These are phyloP conservation scores for Catharus minimus DNA, from an alignment of 2,113 vertebrate genomes.

Conservation along the genomic window DNA sequence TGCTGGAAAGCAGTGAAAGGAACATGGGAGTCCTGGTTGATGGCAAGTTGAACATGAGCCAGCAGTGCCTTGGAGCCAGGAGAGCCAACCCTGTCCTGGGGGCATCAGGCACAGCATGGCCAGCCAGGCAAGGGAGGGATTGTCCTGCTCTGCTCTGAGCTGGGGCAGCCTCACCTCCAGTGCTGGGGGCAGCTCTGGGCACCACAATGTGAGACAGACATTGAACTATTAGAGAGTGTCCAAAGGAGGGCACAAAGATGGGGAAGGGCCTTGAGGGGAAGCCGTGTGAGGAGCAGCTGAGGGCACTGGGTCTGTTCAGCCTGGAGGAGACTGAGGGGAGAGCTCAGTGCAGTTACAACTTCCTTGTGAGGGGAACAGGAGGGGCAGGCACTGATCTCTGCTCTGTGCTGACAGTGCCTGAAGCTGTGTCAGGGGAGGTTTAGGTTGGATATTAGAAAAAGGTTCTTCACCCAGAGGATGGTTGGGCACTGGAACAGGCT, in stretches of 20 bases:
- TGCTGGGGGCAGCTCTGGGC: too few relatives aligned
- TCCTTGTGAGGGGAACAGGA: accelerated
- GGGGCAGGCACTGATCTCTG: background rate
- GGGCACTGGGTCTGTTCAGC: background rate
- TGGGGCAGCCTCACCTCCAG: background rate
- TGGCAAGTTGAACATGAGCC: background rate
- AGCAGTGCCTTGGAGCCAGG: background rate
- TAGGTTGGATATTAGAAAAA: accelerated
- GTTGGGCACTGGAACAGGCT: background rate
- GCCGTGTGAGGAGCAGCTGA: accelerated
- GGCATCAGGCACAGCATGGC: background rate
- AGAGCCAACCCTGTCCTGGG: background rate
- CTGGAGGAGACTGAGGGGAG: background rate
- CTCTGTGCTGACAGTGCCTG: background rate
- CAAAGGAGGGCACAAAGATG: background rate
- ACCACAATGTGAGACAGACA: too few relatives aligned
- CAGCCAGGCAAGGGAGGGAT: background rate
- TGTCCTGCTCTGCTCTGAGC: background rate
- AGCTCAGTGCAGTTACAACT: background rate
- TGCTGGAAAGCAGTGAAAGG: background rate
- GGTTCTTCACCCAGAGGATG: background rate
- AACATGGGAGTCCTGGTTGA: accelerated
- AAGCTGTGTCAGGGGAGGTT: background rate
- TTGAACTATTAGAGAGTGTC: too few relatives aligned
- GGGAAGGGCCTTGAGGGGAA: background rate